Evolutionary conservation across 2,888 invertebrate species (phyloP), one percentile per base, ranked within the genome.

Genomic region (Nineta flava): DNA sequence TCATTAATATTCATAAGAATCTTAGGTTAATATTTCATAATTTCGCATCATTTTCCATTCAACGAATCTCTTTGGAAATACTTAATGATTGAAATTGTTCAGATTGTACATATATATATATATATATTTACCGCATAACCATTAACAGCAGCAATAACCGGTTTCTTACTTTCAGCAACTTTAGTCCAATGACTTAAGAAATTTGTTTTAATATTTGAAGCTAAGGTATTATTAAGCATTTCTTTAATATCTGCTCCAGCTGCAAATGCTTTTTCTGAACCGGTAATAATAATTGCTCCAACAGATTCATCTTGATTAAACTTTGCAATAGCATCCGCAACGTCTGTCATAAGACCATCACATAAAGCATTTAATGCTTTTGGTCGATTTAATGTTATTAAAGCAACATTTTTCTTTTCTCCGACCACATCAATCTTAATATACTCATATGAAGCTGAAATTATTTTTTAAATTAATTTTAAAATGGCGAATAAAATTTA

Each of bases 191-290:
- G 76, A 51, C 70, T 71, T 2, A 97, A 74, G 70, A 99, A 95
- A 49, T 83, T 82, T 0, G 71, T 72, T 54, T 70, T 75, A 49
- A 83, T 73, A 58, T 84, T 87, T 32, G 75, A 61, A 1, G 87
- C 69, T 66, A 81, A 96, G 0, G 79, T 81, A 56, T 81, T 79
- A 62, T 81, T 74, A 60, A 81, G 77, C 93, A 93, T 93, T 68
- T 93, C 91, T 62, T 96, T 96, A 60, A 99, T 99, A 65, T 99
- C 99, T 19, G 97, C 99, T 43, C 99, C 97, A 60, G 77, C 79
- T 2, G 83, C 83, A 58, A 83, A 83, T 0, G 82, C 81, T 57
- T 81, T 83, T 58, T 83, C 82, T 53, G 70, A 77, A 46, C 99
- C 99, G 32, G 99, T 99, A 41, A 99, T 74, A 17, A 99, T 79